Percentiles rank a stretch among this genome's conserved stretches.
phyloP scores from a whole-genome alignment of 1,140 invertebrate genomes.

The Drosophila arawakana region DNA sequence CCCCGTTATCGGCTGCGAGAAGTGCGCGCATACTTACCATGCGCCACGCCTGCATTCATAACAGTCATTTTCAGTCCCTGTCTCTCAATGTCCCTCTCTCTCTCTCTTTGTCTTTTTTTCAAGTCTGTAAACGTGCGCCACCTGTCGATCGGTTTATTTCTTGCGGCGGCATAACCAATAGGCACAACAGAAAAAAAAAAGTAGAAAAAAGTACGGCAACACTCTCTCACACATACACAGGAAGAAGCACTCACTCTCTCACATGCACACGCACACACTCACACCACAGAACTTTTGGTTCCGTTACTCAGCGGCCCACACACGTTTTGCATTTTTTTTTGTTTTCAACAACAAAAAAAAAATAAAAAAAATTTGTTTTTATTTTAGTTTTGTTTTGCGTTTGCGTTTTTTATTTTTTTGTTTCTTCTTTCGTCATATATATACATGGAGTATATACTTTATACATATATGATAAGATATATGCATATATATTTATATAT shows the following conservation, averaged over 20 bases:
- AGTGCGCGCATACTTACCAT: constrained; percentile 79
- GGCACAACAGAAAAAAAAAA: constrained; percentile 19
- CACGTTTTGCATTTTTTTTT: constrained; percentile 40
- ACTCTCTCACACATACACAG: constrained; percentile 13
- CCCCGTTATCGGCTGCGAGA: constrained; percentile 72
- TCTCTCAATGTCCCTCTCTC: constrained; percentile 42
- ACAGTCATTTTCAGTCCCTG: constrained; percentile 49
- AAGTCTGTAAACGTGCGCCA: constrained; percentile 24
- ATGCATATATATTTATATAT: constrained; percentile 27
- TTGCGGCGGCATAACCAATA: constrained; percentile 6
- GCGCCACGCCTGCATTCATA: constrained; percentile 54
- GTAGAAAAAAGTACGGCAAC: constrained; percentile 15
- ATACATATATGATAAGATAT: constrained; percentile 31
- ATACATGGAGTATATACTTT: constrained; percentile 35
- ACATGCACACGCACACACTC: constrained; percentile 36
- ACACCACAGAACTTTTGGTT: constrained; percentile 33
- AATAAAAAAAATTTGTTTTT: constrained; percentile 66
- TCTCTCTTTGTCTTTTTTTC: background rate
- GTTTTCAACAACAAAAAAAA: constrained; percentile 69
- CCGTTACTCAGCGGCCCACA: constrained; percentile 24
- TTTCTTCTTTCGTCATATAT: constrained; percentile 29
- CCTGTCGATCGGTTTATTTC: constrained; percentile 17
- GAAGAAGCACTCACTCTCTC: constrained; percentile 1
- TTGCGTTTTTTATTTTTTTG: constrained; percentile 70
- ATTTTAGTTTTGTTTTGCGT: constrained; percentile 59